Conservation (phyloP, 2,113 vertebrate genomes). For the Corythornis vintsioides region DNA sequence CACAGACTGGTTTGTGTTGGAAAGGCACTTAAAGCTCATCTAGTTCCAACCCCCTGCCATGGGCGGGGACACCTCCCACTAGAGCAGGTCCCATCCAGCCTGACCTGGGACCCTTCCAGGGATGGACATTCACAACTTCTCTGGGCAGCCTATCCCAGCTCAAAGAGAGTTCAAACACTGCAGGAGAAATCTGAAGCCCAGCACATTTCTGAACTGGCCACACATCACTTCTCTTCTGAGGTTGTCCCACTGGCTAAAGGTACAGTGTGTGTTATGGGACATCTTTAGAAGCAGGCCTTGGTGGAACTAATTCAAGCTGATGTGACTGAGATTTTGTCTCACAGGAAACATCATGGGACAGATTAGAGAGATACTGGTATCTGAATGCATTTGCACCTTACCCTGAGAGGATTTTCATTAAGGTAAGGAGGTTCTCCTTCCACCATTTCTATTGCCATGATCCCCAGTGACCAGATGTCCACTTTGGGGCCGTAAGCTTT, state of each 20-base stretch:
- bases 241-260: neutral
- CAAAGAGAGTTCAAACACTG: neutral
- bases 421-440: conserved; percentile 98
- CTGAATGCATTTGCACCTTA: conserved; percentile 68
- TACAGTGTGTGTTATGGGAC: neutral
- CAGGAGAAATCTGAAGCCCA: neutral
- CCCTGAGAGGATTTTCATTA: conserved; percentile 99
- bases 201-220: neutral
- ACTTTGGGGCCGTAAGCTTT: conserved; percentile 98
- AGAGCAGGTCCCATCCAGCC: too few relatives aligned
- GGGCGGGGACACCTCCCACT: too few relatives aligned
- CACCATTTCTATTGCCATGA: conserved; percentile 99
- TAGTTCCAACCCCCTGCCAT: too few relatives aligned
- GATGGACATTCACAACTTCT: too few relatives aligned
- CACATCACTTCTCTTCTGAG: neutral
- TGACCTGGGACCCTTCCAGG: too few relatives aligned
- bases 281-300: neutral
- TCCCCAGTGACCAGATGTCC: conserved; percentile 98
- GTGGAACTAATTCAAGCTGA: neutral
- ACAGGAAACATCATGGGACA: neutral
- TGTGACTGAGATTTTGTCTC: neutral
- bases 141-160: neutral
- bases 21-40: too few relatives aligned
- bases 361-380: neutral
- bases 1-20: too few relatives aligned